phyloP scores from a whole-genome alignment of 1,140 invertebrate genomes.

The Ylistrum balloti region DNA sequence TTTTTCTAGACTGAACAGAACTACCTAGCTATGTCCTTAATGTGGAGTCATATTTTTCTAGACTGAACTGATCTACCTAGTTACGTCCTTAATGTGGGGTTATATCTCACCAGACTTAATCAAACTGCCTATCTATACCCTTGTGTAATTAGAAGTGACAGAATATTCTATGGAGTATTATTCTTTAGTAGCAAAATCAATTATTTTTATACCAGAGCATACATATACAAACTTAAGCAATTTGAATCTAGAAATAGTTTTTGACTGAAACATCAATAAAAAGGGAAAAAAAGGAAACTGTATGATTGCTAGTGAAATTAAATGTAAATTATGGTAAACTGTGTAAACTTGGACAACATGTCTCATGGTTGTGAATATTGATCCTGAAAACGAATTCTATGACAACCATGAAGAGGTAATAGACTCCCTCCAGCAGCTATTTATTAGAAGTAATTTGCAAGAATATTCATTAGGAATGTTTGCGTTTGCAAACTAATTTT shows the following conservation, averaged over 20 bases:
- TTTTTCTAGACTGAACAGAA: no score
- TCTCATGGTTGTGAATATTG: conserved; percentile 20
- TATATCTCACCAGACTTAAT: not conserved
- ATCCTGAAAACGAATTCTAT: not conserved
- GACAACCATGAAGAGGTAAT: not conserved
- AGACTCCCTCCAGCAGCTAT: not conserved
- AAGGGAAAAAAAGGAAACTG: not conserved
- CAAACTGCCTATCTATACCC: not conserved
- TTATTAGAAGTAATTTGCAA: conserved; percentile 2
- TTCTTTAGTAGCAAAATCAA: no score
- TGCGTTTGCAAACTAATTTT: conserved; percentile 28
- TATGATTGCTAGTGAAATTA: not conserved
- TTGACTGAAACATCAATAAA: not conserved
- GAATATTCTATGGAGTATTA: no score
- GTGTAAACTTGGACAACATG: not conserved
- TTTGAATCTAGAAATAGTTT: not conserved
- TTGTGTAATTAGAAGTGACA: not conserved
- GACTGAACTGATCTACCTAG: no score
- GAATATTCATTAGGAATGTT: conserved; percentile 35
- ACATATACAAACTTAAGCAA: not conserved
- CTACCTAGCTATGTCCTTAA: no score
- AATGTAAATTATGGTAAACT: conserved; percentile 12
- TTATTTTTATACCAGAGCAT: not conserved
- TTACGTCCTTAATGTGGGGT: no score
- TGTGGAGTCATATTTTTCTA: no score